These are phyloP conservation scores for Mus caroli DNA, from an alignment of 2,797 vertebrate genomes.

Conservation along the genomic window DNA sequence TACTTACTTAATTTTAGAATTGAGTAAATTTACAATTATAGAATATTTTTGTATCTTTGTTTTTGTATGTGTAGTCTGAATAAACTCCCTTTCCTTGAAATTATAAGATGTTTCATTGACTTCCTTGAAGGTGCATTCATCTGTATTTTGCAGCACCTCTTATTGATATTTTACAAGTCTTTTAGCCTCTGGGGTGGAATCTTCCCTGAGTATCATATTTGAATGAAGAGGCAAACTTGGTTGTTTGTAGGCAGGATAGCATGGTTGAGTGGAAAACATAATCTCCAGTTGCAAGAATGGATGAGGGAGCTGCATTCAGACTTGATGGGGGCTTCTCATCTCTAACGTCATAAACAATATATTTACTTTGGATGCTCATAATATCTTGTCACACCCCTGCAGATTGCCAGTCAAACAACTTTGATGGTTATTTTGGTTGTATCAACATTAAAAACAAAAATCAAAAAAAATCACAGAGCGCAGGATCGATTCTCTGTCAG, in stretches of 20 bases:
- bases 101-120: neutral
- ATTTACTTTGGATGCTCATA: neutral
- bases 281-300: neutral
- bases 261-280: neutral
- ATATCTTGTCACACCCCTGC: neutral
- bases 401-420: neutral
- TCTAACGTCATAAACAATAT: neutral
- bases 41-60: neutral
- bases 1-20: neutral
- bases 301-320: neutral
- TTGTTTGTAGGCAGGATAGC: neutral
- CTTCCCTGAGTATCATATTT: neutral
- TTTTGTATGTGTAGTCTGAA: neutral
- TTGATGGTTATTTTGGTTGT: neutral
- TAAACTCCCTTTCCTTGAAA: slow-evolving; percentile 16
- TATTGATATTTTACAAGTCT: neutral
- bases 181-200: neutral
- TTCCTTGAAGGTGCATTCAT: neutral
- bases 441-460: neutral
- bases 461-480: neutral
- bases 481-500: neutral
- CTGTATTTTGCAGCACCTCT: neutral
- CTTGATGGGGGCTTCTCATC: neutral
- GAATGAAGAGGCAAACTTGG: neutral
- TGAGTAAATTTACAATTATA: neutral